Percentiles rank a stretch among this genome's conserved stretches.
Conservation (phyloP, 2,888 invertebrate species). For the Athalia cordata region DNA sequence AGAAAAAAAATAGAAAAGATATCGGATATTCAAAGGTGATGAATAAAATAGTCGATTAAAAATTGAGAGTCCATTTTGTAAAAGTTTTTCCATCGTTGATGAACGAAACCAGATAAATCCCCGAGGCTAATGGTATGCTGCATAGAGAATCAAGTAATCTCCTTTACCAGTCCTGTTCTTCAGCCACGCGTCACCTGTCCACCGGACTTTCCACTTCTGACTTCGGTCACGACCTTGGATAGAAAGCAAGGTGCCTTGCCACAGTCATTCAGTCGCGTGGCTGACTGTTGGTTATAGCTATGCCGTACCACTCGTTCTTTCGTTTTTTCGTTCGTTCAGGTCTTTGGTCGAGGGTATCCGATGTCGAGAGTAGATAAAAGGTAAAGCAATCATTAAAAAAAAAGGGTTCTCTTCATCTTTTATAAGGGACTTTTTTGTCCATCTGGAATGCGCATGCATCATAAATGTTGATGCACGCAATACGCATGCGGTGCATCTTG, state of each 20-base stretch:
- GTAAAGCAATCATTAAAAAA: constrained; percentile 8
- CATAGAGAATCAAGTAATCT: too few relatives aligned
- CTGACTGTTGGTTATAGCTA: constrained; percentile 43
- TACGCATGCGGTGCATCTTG: too few relatives aligned
- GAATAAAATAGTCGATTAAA: background rate
- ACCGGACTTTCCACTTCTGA: constrained; percentile 51
- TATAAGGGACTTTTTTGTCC: too few relatives aligned
- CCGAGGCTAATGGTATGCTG: too few relatives aligned
- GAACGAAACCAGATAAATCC: too few relatives aligned
- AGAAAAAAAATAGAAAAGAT: too few relatives aligned
- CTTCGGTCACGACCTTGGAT: constrained; percentile 56
- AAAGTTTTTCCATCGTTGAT: too few relatives aligned
- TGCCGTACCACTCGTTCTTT: background rate
- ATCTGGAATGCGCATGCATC: too few relatives aligned
- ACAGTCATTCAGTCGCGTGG: constrained; percentile 26
- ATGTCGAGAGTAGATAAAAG: constrained; percentile 12
- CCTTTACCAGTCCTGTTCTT: background rate
- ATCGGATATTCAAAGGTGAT: background rate
- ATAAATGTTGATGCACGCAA: too few relatives aligned
- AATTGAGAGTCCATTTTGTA: background rate
- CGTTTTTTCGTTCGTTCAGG: constrained; percentile 50
- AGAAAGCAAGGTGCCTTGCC: constrained; percentile 46
- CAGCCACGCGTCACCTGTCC: constrained; percentile 51
- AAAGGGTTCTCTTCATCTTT: too few relatives aligned
- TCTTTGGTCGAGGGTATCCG: constrained; percentile 51